A percentile compares a stretch with the other conserved stretches of the same genome.
Conservation (phyloP, 2,113 vertebrate species). For the Ptilonorhynchus violaceus region DNA sequence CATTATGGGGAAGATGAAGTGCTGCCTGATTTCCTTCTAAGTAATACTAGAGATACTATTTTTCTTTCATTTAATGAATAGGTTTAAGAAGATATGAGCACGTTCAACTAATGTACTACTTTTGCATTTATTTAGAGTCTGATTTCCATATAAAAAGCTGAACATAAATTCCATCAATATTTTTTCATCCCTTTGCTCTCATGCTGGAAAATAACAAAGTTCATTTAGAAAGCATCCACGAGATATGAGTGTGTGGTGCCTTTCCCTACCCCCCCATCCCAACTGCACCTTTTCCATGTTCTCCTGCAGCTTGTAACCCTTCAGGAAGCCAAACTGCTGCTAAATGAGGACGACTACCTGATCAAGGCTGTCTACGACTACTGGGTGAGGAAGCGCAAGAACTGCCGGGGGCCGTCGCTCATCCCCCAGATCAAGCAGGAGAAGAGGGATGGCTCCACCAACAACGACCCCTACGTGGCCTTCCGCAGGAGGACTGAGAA, state of each 20-base stretch:
- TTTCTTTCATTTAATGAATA: not conserved
- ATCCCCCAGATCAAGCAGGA: conserved; percentile 89
- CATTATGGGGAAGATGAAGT: not conserved
- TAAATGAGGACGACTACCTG: conserved; percentile 93
- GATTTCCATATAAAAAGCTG: not conserved
- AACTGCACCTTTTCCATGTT: not conserved
- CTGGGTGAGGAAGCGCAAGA: conserved; percentile 92
- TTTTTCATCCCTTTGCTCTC: not conserved
- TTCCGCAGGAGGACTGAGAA: conserved; percentile 92
- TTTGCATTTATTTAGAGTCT: not conserved
- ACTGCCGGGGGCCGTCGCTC: conserved; percentile 85
- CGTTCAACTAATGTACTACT: not conserved
- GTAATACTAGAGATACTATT: not conserved
- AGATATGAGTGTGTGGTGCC: not conserved
- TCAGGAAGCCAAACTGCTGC: conserved; percentile 88
- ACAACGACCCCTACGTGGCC: conserved; percentile 91
- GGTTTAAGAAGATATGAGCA: not conserved
- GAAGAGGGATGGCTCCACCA: conserved; percentile 92
- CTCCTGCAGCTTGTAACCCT: conserved; percentile 84
- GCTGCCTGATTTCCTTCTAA: not conserved
- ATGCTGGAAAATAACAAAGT: not conserved
- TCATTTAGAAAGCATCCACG: fast-evolving
- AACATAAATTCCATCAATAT: fast-evolving
- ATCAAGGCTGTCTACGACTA: conserved; percentile 94
- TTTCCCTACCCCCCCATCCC: not conserved